Conservation (phyloP, 1,140 invertebrate genomes). For the Theocolax elegans region DNA sequence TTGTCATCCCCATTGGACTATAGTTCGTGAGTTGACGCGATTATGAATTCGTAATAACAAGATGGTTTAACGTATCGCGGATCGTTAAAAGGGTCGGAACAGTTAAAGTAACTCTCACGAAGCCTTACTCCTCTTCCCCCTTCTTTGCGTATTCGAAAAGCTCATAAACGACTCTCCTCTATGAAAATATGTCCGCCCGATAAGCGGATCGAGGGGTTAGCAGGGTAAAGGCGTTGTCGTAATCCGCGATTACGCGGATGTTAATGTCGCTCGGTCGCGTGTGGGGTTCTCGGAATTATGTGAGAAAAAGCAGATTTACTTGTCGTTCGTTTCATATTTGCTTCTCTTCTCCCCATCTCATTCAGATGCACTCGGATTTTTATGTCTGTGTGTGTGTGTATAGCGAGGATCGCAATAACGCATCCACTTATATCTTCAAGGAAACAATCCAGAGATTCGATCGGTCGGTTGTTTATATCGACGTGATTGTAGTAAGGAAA, state of each 20-base stretch:
- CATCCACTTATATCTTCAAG: slow-evolving; percentile 64
- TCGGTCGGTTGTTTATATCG: slow-evolving; percentile 49
- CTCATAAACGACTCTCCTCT: background rate
- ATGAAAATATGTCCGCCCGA: slow-evolving; percentile 20
- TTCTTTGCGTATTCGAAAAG: background rate
- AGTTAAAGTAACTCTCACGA: no score
- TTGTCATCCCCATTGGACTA: no score
- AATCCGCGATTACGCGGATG: slow-evolving; percentile 38
- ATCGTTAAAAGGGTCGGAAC: no score
- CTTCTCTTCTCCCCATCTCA: background rate
- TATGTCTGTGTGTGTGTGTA: no score
- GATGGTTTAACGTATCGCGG: no score
- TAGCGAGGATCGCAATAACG: slow-evolving; percentile 33
- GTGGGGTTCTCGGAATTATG: background rate
- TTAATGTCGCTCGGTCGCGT: slow-evolving; percentile 4
- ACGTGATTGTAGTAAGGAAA: background rate
- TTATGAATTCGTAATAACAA: no score
- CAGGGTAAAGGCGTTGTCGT: background rate
- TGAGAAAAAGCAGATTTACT: slow-evolving; percentile 2
- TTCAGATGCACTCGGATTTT: no score
- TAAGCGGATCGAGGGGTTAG: slow-evolving; percentile 20
- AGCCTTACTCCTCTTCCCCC: background rate
- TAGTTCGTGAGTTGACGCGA: no score
- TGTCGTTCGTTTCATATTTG: slow-evolving; percentile 50
- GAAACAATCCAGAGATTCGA: slow-evolving; percentile 66